Evolutionary conservation across 1,140 invertebrate genomes (phyloP).

Genomic region (Listronotus oregonensis): DNA sequence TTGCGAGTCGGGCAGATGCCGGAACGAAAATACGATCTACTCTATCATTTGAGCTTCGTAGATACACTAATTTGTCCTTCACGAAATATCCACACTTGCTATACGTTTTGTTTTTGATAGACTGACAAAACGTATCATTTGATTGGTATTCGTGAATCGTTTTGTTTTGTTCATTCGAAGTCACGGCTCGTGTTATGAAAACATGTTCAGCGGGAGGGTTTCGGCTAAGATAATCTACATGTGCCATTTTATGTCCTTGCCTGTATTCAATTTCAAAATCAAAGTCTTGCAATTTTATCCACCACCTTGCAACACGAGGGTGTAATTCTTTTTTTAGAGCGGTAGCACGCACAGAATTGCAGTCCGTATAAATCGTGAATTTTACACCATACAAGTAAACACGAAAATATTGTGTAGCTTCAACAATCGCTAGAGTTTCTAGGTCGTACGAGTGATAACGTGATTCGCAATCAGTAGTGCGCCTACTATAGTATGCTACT

Average conservation of each 20-base stretch:
- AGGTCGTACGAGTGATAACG: conserved; percentile 4
- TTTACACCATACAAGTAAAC: conserved; percentile 50
- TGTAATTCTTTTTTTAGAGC: conserved; percentile 47
- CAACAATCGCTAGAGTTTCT: conserved; percentile 22
- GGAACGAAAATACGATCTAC: no score
- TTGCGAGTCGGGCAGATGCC: not conserved
- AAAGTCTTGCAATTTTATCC: conserved; percentile 48
- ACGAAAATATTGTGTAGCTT: conserved; percentile 19
- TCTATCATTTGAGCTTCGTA: no score
- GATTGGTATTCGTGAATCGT: no score
- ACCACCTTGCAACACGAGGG: conserved; percentile 52
- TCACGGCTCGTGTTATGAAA: no score
- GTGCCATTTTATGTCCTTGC: not conserved
- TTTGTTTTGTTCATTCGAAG: no score
- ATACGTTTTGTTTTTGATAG: no score
- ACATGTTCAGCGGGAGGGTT: no score
- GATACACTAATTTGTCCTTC: no score
- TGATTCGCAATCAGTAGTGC: conserved; percentile 7
- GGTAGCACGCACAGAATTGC: conserved; percentile 36
- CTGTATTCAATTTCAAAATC: conserved; percentile 38
- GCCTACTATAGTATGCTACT: not conserved
- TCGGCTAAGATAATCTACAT: not conserved
- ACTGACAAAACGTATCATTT: no score
- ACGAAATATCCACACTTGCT: no score
- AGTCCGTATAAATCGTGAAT: conserved; percentile 54